A percentile compares a stretch with the other conserved stretches of the same genome.
Conservation (phyloP, 1,140 invertebrate species). For the Hycleus phaleratus region DNA sequence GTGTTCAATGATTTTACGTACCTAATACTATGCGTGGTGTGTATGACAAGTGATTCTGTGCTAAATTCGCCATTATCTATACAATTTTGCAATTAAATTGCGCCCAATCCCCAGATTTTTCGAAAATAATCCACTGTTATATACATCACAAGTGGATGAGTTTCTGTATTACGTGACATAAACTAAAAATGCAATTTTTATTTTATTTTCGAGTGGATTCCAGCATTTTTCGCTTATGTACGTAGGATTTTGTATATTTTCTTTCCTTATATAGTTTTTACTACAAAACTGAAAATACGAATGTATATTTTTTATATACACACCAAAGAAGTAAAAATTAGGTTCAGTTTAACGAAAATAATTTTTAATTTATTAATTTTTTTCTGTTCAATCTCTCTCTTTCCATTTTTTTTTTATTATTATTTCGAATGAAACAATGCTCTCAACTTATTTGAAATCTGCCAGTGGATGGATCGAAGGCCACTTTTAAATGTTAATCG, state of each 20-base stretch:
- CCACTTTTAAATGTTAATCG: neutral
- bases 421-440: slow-evolving; percentile 1
- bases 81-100: slow-evolving; percentile 14
- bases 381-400: slow-evolving; percentile 1
- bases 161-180: slow-evolving; percentile 29
- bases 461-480: neutral
- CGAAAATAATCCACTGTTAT: slow-evolving; percentile 27
- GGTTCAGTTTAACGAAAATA: slow-evolving; percentile 20
- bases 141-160: slow-evolving; percentile 36
- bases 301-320: slow-evolving; percentile 42
- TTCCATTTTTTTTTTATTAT: slow-evolving; percentile 1
- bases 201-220: neutral
- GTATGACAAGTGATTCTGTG: slow-evolving; percentile 32
- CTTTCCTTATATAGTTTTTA: slow-evolving; percentile 37
- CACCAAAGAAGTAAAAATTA: slow-evolving; percentile 42
- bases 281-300: slow-evolving; percentile 38
- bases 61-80: slow-evolving; percentile 22
- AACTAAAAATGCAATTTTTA: slow-evolving; percentile 28
- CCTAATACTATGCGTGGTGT: slow-evolving; percentile 37
- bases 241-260: slow-evolving; percentile 33
- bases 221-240: slow-evolving; percentile 35
- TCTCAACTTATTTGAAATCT: too few species aligned
- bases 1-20: slow-evolving; percentile 39
- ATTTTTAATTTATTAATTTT: slow-evolving; percentile 7
- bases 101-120: neutral